A percentile compares a stretch with the other conserved stretches of the same genome.
Evolutionary conservation across 2,888 invertebrate species (phyloP).

Genomic region (Mellilla xanthometata): DNA sequence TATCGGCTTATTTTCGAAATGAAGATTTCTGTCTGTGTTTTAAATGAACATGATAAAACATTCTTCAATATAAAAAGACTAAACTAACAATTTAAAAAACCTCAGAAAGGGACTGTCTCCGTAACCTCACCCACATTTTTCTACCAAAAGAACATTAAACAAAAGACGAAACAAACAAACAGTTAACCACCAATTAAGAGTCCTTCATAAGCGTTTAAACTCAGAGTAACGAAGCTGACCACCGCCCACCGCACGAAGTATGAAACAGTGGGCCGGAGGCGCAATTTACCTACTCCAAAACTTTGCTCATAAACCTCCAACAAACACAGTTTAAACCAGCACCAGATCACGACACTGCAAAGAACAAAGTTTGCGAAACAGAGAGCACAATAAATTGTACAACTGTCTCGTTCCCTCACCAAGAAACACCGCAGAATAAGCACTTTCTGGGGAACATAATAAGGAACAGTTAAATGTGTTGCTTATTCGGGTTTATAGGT

Average conservation of each 20-base stretch:
- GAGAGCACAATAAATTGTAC: conserved; percentile 28
- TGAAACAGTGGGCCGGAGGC: conserved; percentile 30
- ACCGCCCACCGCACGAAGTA: conserved; percentile 26
- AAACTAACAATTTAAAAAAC: too few species aligned
- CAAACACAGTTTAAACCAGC: conserved; percentile 46
- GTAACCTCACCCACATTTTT: neutral
- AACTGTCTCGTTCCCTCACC: neutral
- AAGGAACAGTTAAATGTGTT: conserved; percentile 14
- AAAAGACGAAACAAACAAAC: conserved; percentile 9
- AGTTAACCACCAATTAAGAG: conserved; percentile 15
- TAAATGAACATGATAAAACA: too few species aligned
- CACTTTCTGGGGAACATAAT: conserved; percentile 11
- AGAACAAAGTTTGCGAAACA: conserved; percentile 29
- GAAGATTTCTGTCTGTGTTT: too few species aligned
- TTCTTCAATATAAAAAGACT: too few species aligned
- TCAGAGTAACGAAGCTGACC: conserved; percentile 12
- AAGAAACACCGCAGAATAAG: conserved; percentile 7
- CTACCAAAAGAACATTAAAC: neutral
- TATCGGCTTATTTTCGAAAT: too few species aligned
- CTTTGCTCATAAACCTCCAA: conserved; percentile 46
- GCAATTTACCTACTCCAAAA: conserved; percentile 44
- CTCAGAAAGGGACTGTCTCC: too few species aligned
- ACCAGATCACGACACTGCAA: conserved; percentile 32
- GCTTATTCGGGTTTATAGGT: conserved; percentile 19
- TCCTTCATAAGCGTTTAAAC: conserved; percentile 14